These are phyloP conservation scores for Alaudala cheleensis DNA, from an alignment of 2,113 vertebrate species.

Conservation along the genomic window DNA sequence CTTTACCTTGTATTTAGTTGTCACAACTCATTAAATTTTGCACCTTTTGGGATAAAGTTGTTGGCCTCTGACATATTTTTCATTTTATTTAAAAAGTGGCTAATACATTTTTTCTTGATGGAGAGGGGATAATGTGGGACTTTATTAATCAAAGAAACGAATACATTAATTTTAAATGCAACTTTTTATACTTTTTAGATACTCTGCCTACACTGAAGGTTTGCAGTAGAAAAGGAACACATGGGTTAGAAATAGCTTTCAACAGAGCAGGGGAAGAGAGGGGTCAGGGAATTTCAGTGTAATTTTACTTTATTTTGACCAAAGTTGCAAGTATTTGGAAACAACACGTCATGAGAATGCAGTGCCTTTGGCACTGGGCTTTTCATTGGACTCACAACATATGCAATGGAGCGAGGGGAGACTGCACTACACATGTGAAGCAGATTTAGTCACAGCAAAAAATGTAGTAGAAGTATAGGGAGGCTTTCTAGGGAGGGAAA, in stretches of 20 bases:
- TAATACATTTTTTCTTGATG: not conserved
- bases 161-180: not conserved
- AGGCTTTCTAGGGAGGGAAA: not conserved
- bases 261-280: not conserved
- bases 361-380: not conserved
- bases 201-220: not conserved
- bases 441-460: not conserved
- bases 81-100: not conserved
- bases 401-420: not conserved
- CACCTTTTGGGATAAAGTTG: not conserved
- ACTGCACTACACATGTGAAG: not conserved
- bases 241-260: not conserved
- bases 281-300: not conserved
- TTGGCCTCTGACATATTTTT: not conserved
- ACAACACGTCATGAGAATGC: not conserved
- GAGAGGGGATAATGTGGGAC: not conserved
- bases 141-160: not conserved
- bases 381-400: not conserved
- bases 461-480: not conserved
- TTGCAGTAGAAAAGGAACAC: not conserved
- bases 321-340: slow-evolving; percentile 23
- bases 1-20: not conserved
- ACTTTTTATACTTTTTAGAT: not conserved
- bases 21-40: not conserved
- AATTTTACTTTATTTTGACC: not conserved